phyloP scores from a whole-genome alignment of 2,113 vertebrate genomes.

The Gallinago paraguaiae region DNA sequence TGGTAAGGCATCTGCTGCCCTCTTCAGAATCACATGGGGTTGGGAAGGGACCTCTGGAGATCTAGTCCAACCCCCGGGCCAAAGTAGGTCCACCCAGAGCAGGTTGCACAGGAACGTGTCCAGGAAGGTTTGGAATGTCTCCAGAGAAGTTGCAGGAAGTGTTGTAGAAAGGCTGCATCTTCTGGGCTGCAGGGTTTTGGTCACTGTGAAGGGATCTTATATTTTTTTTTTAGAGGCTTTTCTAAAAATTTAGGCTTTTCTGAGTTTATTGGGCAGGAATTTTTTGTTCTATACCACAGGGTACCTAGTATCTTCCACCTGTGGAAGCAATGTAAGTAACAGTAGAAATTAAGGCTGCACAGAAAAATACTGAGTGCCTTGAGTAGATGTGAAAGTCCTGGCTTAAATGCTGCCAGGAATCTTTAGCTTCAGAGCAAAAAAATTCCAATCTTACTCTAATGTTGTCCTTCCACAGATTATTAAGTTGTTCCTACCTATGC shows the following conservation, averaged over 20 bases:
- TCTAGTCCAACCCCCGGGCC: too few relatives aligned
- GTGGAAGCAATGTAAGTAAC: neutral
- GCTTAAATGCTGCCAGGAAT: neutral
- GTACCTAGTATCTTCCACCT: neutral
- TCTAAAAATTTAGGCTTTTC: neutral
- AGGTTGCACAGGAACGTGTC: too few relatives aligned
- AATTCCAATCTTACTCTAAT: neutral
- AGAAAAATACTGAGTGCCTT: neutral
- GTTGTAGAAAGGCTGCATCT: neutral
- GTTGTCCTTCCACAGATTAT: neutral
- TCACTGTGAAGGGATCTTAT: neutral
- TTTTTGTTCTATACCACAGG: neutral
- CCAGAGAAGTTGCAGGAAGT: neutral
- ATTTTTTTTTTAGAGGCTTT: neutral
- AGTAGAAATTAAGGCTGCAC: neutral
- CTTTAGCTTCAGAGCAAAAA: neutral
- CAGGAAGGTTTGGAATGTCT: too few relatives aligned
- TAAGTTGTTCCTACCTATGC: neutral
- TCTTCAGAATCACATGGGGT: neutral
- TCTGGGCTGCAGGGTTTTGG: neutral
- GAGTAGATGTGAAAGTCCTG: neutral
- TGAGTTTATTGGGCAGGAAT: neutral
- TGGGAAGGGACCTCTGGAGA: too few relatives aligned
- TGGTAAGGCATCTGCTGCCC: neutral
- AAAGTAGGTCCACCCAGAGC: too few relatives aligned